phyloP scores from a whole-genome alignment of 2,888 invertebrate genomes.

The Gastrophysa polygoni region DNA sequence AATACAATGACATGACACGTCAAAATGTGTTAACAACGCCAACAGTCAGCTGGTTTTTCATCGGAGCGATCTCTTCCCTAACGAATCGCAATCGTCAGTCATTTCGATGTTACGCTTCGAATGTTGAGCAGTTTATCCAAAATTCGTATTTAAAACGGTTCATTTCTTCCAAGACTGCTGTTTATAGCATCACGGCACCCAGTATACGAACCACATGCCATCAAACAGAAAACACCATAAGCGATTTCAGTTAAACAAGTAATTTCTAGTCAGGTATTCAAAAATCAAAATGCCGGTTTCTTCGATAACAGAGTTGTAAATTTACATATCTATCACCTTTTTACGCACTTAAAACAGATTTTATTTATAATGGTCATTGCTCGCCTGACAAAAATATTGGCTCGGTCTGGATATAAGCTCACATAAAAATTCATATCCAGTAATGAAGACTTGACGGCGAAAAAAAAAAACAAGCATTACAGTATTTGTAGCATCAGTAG shows the following conservation, averaged over 20 bases:
- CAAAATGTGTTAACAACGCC: too few species aligned
- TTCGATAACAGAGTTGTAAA: conserved; percentile 19
- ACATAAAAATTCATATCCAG: background rate
- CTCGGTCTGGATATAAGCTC: conserved; percentile 1
- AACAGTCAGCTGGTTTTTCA: too few species aligned
- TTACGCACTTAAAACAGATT: conserved; percentile 8
- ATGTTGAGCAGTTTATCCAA: too few species aligned
- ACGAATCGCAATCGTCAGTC: too few species aligned
- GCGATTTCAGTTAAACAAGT: background rate
- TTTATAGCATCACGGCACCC: too few species aligned
- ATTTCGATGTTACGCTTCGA: too few species aligned
- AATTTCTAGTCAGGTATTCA: conserved; percentile 9
- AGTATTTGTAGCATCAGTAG: background rate
- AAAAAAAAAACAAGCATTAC: background rate
- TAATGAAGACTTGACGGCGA: background rate
- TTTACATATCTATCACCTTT: conserved; percentile 12
- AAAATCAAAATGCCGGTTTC: conserved; percentile 18
- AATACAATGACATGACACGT: too few species aligned
- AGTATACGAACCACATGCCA: too few species aligned
- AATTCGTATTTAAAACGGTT: too few species aligned
- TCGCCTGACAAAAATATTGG: conserved; percentile 2
- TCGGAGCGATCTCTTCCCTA: too few species aligned
- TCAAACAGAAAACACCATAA: too few species aligned
- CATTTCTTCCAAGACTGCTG: background rate
- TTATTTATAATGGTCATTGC: conserved; percentile 12